These are phyloP conservation scores for Acanthurus tractus DNA, from an alignment of 2,797 vertebrate species.

Conservation along the genomic window DNA sequence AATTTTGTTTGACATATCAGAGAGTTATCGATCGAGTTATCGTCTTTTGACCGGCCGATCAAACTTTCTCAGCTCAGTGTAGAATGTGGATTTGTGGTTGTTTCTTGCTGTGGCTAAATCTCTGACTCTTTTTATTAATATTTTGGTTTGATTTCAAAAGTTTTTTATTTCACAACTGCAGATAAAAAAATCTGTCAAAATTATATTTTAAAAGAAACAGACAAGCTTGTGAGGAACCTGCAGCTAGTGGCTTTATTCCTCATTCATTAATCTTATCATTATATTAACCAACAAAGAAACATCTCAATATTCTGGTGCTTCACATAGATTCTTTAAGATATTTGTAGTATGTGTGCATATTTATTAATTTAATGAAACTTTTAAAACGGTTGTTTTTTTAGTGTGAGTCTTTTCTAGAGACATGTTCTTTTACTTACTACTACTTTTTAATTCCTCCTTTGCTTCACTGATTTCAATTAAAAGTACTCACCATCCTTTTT, in stretches of 20 bases:
- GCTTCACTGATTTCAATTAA: slow-evolving; percentile 9
- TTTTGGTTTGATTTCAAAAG: neutral
- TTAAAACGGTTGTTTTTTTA: neutral
- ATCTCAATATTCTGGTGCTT: neutral
- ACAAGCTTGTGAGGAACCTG: neutral
- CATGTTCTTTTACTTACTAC: neutral
- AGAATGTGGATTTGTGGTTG: neutral
- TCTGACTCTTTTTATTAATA: neutral
- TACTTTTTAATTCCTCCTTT: neutral
- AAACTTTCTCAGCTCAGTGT: neutral
- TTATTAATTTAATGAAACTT: neutral
- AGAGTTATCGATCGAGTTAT: neutral
- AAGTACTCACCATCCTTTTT: neutral
- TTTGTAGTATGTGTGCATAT: neutral
- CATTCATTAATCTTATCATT: neutral
- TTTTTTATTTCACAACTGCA: too few species aligned
- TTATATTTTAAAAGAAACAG: neutral
- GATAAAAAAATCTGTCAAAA: too few species aligned
- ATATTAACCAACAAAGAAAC: neutral
- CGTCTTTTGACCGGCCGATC: neutral
- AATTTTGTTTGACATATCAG: neutral
- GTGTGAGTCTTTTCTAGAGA: neutral
- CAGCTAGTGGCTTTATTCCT: neutral
- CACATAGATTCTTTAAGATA: neutral
- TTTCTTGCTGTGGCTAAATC: neutral